These are phyloP conservation scores for Eptatretus burgeri DNA, from an alignment of 2,113 vertebrate species.

Conservation along the genomic window DNA sequence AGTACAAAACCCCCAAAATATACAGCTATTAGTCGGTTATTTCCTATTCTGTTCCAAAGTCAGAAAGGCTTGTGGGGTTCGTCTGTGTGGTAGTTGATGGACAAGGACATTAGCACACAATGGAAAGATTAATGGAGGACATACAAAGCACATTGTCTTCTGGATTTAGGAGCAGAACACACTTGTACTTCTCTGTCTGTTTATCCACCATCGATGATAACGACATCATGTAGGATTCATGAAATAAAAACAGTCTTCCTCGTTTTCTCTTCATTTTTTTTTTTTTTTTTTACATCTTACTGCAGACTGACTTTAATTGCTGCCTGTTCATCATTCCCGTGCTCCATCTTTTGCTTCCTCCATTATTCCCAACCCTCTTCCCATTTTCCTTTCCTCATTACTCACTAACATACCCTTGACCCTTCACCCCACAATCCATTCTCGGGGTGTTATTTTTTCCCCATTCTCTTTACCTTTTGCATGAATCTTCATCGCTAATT, in stretches of 20 bases:
- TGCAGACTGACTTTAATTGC: conserved; percentile 7
- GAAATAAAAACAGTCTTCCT: too few relatives aligned
- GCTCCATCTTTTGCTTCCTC: too few relatives aligned
- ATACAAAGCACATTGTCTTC: not conserved
- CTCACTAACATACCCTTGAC: not conserved
- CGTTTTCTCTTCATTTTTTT: too few relatives aligned
- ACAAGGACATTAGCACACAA: too few relatives aligned
- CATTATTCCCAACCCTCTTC: not conserved
- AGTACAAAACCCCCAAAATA: too few relatives aligned
- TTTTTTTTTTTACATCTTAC: too few relatives aligned
- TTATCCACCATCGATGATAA: not conserved
- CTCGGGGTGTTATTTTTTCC: not conserved
- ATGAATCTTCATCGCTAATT: not conserved
- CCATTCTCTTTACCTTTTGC: not conserved
- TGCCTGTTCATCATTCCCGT: conserved; percentile 5
- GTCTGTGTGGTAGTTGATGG: too few relatives aligned
- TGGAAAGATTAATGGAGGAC: conserved; percentile 4
- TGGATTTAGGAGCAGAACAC: not conserved
- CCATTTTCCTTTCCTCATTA: not conserved
- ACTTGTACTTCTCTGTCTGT: not conserved
- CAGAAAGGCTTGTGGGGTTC: too few relatives aligned
- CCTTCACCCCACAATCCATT: not conserved
- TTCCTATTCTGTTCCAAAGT: too few relatives aligned
- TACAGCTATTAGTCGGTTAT: too few relatives aligned
- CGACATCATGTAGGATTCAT: too few relatives aligned